These are phyloP conservation scores for Tachyglossus aculeatus DNA, from an alignment of 2,797 vertebrate species.

Conservation along the genomic window DNA sequence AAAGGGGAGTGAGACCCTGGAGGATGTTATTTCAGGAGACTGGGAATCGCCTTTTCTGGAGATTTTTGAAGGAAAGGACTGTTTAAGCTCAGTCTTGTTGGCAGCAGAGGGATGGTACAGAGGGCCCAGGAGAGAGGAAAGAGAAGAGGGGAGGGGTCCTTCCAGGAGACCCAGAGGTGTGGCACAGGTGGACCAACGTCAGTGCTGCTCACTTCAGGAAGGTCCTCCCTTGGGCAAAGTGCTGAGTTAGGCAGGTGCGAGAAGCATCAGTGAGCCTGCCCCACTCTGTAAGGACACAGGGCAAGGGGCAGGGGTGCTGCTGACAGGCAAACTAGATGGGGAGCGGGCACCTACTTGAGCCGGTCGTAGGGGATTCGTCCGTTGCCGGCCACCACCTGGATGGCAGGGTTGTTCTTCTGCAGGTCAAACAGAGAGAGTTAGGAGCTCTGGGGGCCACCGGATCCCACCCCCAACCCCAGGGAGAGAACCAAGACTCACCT, in stretches of 20 bases:
- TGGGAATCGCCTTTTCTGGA: no score
- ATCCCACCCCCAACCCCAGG: no score
- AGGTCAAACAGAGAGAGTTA: not conserved
- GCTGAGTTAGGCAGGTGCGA: conserved; percentile 20
- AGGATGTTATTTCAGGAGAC: no score
- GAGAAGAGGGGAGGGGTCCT: no score
- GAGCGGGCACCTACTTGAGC: conserved; percentile 38
- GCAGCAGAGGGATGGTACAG: fast-evolving
- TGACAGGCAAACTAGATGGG: not conserved
- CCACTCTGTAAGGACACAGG: not conserved
- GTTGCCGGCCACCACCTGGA: conserved; percentile 40
- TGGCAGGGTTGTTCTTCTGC: conserved; percentile 47
- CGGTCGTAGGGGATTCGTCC: conserved; percentile 6
- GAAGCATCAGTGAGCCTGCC: not conserved
- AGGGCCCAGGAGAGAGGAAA: not conserved
- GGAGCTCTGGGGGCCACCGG: not conserved
- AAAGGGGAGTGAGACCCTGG: not conserved
- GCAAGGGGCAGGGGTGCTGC: not conserved
- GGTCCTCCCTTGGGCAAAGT: conserved; percentile 24
- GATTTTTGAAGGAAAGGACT: no score
- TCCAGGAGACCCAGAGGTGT: no score
- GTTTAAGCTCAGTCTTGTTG: no score
- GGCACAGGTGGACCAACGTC: no score
- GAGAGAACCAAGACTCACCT: conserved; percentile 23
- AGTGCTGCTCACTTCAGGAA: conserved; percentile 1